Conservation (phyloP, 37 sponge, comb jelly and placozoan genomes). For the Halichondria panicea region DNA sequence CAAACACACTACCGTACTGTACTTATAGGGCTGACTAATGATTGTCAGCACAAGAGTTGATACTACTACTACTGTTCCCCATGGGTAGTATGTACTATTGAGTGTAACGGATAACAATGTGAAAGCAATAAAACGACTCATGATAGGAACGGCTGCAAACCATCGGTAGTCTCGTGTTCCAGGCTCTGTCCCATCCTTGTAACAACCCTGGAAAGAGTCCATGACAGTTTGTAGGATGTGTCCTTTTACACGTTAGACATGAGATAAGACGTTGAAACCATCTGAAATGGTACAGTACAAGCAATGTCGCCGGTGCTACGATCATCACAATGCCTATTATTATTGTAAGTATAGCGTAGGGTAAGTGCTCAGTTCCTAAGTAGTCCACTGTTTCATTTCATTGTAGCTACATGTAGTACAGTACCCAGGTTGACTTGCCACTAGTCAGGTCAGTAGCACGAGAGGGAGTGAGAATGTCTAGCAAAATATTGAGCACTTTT, state of each 20-base stretch:
- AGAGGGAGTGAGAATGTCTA: slow-evolving; percentile 28
- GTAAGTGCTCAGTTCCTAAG: slow-evolving; percentile 26
- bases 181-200: slow-evolving; percentile 54
- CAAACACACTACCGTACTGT: too few species aligned
- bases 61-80: neutral
- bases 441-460: neutral
- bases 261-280: slow-evolving; percentile 9
- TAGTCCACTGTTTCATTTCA: slow-evolving; percentile 35
- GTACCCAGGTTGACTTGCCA: neutral
- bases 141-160: slow-evolving; percentile 53
- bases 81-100: neutral
- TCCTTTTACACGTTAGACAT: neutral
- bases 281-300: slow-evolving; percentile 3
- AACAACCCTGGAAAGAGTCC: slow-evolving; percentile 66
- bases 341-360: slow-evolving; percentile 37
- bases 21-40: neutral
- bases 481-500: slow-evolving; percentile 31
- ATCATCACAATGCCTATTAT: slow-evolving; percentile 12
- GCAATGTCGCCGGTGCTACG: slow-evolving; percentile 32
- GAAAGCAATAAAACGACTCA: slow-evolving; percentile 29
- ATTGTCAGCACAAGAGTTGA: too few species aligned
- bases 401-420: too few species aligned
- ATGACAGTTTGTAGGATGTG: slow-evolving; percentile 30
- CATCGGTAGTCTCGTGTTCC: slow-evolving; percentile 39
- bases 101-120: slow-evolving; percentile 16